Evolutionary conservation across 2,888 invertebrate species (phyloP).

Genomic region (Iphiclides podalirius): DNA sequence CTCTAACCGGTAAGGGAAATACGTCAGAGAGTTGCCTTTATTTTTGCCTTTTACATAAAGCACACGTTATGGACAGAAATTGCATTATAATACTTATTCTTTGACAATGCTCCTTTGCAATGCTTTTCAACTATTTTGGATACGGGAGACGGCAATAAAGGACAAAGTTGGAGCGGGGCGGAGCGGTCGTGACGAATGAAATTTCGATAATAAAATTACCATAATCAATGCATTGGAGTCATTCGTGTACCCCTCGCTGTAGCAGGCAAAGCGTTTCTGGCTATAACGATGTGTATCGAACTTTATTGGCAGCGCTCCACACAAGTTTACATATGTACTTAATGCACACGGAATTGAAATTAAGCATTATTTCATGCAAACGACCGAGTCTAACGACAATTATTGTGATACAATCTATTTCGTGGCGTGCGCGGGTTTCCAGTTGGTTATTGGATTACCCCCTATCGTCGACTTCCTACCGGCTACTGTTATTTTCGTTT

Average conservation of each 20-base stretch:
- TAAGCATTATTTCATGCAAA: slow-evolving; percentile 75
- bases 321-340: slow-evolving; percentile 60
- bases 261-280: slow-evolving; percentile 1
- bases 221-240: slow-evolving; percentile 70
- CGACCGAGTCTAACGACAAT: slow-evolving; percentile 54
- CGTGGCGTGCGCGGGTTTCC: slow-evolving; percentile 41
- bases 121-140: slow-evolving; percentile 12
- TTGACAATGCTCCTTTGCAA: background rate
- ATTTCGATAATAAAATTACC: slow-evolving; percentile 73
- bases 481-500: slow-evolving; percentile 18
- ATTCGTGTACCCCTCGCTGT: slow-evolving; percentile 51
- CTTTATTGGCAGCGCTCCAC: slow-evolving; percentile 66
- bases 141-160: slow-evolving; percentile 16
- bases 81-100: too few relatives aligned
- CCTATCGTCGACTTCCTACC: slow-evolving; percentile 42
- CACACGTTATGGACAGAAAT: too few relatives aligned
- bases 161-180: slow-evolving; percentile 23
- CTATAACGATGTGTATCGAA: slow-evolving; percentile 50
- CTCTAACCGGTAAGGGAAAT: too few relatives aligned
- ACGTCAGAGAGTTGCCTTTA: too few relatives aligned
- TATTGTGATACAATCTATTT: slow-evolving; percentile 57
- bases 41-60: too few relatives aligned
- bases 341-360: slow-evolving; percentile 68
- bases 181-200: slow-evolving; percentile 58
- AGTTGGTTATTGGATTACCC: slow-evolving; percentile 46